A percentile compares a stretch with the other conserved stretches of the same genome.
phyloP scores from a whole-genome alignment of 2,888 invertebrate species.

The Drosophila barbarae region DNA sequence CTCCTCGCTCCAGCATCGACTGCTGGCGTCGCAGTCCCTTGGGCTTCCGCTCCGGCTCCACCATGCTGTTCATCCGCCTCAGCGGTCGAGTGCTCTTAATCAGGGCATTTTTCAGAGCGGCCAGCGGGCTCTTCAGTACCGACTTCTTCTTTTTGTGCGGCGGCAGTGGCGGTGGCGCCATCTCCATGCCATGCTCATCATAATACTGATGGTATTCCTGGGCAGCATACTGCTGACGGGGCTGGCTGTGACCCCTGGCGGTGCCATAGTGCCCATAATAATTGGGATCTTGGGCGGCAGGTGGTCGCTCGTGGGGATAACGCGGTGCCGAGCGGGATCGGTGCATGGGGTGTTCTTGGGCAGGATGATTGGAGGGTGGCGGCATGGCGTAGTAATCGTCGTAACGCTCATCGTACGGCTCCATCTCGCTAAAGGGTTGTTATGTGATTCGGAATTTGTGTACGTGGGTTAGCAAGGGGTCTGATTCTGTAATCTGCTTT shows the following conservation, averaged over 20 bases:
- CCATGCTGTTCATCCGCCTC: conserved; percentile 79
- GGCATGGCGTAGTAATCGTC: conserved; percentile 76
- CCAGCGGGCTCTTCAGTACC: conserved; percentile 78
- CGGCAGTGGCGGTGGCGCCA: conserved; percentile 75
- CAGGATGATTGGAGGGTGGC: conserved; percentile 61
- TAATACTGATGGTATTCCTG: conserved; percentile 67
- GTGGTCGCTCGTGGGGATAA: conserved; percentile 63
- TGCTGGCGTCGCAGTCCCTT: conserved; percentile 78
- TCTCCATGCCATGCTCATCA: conserved; percentile 62
- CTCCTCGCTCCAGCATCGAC: conserved; percentile 79
- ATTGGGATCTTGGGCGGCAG: conserved; percentile 66
- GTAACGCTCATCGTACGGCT: conserved; percentile 78
- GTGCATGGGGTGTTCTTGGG: conserved; percentile 60
- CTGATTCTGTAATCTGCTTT: conserved; percentile 6
- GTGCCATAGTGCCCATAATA: conserved; percentile 68
- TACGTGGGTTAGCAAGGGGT: conserved; percentile 46
- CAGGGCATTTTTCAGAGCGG: conserved; percentile 78
- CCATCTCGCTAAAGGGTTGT: conserved; percentile 78
- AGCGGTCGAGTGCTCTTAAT: conserved; percentile 78
- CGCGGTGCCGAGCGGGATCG: conserved; percentile 70
- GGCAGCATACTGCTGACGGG: conserved; percentile 21
- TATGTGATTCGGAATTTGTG: conserved; percentile 35
- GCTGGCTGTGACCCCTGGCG: conserved; percentile 38
- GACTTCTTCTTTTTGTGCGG: conserved; percentile 79
- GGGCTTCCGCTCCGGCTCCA: conserved; percentile 77